phyloP scores from a whole-genome alignment of 37 sponge, comb jelly and placozoan genomes.

The Axinella damicornis region DNA sequence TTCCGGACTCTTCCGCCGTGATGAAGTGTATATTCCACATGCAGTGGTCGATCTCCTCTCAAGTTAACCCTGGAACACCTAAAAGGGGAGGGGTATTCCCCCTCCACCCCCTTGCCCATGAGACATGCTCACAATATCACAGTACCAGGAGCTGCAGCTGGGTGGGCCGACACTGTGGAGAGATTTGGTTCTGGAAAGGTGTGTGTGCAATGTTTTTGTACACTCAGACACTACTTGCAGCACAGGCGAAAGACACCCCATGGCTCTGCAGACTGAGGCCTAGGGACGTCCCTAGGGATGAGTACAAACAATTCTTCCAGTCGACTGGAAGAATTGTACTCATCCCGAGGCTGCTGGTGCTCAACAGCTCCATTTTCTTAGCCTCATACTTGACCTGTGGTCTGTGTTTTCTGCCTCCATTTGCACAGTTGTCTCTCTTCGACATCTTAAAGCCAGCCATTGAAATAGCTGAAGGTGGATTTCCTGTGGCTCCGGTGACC shows the following conservation, averaged over 20 bases:
- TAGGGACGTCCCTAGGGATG: too few relatives aligned
- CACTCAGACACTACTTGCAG: too few relatives aligned
- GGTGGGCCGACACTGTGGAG: conserved; percentile 88
- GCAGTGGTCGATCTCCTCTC: conserved; percentile 35
- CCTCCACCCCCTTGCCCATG: conserved; percentile 42
- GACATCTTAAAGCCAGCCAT: conserved; percentile 83
- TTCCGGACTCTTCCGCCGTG: too few relatives aligned
- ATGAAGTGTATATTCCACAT: too few relatives aligned
- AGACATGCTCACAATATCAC: conserved; percentile 80
- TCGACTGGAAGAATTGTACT: too few relatives aligned
- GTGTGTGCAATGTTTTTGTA: background rate
- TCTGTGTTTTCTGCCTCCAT: too few relatives aligned
- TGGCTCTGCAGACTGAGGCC: too few relatives aligned
- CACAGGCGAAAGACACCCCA: too few relatives aligned
- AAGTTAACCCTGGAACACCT: conserved; percentile 26
- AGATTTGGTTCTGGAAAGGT: conserved; percentile 87
- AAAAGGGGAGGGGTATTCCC: conserved; percentile 41
- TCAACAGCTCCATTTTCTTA: too few relatives aligned
- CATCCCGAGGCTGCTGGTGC: too few relatives aligned
- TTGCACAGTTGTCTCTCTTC: conserved; percentile 48
- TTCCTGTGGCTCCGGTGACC: conserved; percentile 76
- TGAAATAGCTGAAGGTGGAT: conserved; percentile 77
- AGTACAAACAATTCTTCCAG: too few relatives aligned
- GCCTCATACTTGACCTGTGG: too few relatives aligned
- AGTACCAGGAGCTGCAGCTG: conserved; percentile 90